These are phyloP conservation scores for Podabrus alpinus DNA, from an alignment of 2,888 invertebrate species.

Conservation along the genomic window DNA sequence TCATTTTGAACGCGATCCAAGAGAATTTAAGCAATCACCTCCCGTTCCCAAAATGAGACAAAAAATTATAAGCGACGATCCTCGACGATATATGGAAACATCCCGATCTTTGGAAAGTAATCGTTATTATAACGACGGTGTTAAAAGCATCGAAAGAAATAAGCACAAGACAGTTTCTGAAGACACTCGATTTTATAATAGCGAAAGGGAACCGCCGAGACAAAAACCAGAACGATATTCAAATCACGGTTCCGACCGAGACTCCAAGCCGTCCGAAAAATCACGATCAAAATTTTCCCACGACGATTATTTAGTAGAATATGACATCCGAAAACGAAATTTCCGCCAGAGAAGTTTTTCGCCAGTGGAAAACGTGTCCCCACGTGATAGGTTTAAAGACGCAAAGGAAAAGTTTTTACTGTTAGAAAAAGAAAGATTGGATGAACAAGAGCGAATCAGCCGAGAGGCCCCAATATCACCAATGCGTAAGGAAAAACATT, in stretches of 20 bases:
- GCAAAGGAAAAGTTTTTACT: constrained; percentile 85
- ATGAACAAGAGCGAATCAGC: constrained; percentile 53
- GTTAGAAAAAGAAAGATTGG: constrained; percentile 72
- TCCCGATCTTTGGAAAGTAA: constrained; percentile 2
- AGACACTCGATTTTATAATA: constrained; percentile 40
- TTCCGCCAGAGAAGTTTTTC: constrained; percentile 53
- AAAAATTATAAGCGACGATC: constrained; percentile 36
- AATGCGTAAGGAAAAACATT: constrained; percentile 32
- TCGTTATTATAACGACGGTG: constrained; percentile 11
- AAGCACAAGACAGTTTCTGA: constrained; percentile 33
- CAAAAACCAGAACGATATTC: constrained; percentile 11
- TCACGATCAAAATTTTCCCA: constrained; percentile 10
- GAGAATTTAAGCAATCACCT: constrained; percentile 19
- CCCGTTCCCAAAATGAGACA: constrained; percentile 47
- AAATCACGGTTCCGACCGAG: constrained; percentile 6
- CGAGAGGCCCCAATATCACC: constrained; percentile 47
- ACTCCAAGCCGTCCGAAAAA: constrained; percentile 18
- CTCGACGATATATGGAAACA: constrained; percentile 35
- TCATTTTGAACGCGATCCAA: constrained; percentile 4
- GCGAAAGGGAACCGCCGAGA: constrained; percentile 27
- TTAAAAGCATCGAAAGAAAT: constrained; percentile 11
- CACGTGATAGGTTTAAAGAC: constrained; percentile 81
- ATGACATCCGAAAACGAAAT: constrained; percentile 12
- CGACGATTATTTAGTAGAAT: constrained; percentile 30
- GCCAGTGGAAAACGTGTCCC: constrained; percentile 61